Base-by-base conservation (phyloP, 1,140 invertebrate species). In the Halictus rubicundus region DNA sequence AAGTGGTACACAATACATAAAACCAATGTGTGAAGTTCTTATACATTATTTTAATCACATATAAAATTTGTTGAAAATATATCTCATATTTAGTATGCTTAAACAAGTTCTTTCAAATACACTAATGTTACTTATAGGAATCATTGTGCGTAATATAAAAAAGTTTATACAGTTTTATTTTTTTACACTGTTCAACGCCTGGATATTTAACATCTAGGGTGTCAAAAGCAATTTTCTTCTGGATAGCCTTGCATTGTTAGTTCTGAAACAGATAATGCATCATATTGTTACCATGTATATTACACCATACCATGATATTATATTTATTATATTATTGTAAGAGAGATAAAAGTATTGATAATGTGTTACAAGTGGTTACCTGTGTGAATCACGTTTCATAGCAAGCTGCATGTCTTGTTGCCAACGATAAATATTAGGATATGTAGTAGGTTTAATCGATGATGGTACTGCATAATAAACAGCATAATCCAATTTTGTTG, bases 341-440 rank as follows among this genome's bases (percentile, higher is more conserved):
- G 39, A 57, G 12, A 27, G 27, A n/a, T n/a, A 1, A 39, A 2
- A 42, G 25, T 75, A 54, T 14, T 66, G 16, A 10, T 42, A 19
- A 12, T 27, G 19, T 52, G 1, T 32, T 49, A 10, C 54, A 21
- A 27, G 46, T 74, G n/a, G 60, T 27, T 82, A 90, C 86, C 82
- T 89, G 25, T 84, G 66, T 46, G 79, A 66, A 81, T 90, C 89
- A 88, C 84, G 87, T 77, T 86, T 82, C 21, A 87, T 83, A 71
- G 81, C 71, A 42, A 92, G 71, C 46, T 90, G 82, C 85, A 93
- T 90, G 42, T 91, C 94, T 84, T 95, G 94, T 80, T 94, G 92
- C 96, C 96, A 97, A 59, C 94, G 94, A 88, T 95, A 95, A 78
- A 96, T 94, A 86, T 94, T 93, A n/a, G 96, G 96, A 91, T 94